Evolutionary conservation across 2,797 vertebrate genomes (phyloP).

Genomic region (Pipistrellus pygmaeus): DNA sequence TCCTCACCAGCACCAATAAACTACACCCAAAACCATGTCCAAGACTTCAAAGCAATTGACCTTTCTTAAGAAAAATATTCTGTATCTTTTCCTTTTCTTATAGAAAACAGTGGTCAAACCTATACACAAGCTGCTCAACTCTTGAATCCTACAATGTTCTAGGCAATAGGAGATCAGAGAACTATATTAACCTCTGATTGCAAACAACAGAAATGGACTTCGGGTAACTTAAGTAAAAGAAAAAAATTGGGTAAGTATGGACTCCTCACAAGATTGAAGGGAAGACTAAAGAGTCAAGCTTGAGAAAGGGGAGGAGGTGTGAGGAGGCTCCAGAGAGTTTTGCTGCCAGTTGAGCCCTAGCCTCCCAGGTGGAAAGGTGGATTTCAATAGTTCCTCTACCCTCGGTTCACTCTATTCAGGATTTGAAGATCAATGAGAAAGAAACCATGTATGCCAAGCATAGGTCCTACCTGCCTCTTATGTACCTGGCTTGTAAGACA

Average conservation of each 20-base stretch:
- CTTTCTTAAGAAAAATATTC: not conserved
- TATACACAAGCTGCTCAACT: not conserved
- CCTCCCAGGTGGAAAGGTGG: not conserved
- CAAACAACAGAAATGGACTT: conserved; percentile 25
- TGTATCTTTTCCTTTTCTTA: not conserved
- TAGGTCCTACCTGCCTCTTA: not conserved
- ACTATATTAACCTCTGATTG: not conserved
- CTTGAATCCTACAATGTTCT: not conserved
- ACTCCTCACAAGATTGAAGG: not conserved
- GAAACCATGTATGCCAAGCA: not conserved
- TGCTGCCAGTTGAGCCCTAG: not conserved
- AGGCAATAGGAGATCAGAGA: not conserved
- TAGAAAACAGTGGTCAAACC: not conserved
- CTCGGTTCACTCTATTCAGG: not conserved
- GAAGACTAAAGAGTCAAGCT: not conserved
- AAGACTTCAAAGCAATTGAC: not conserved
- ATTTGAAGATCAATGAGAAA: not conserved
- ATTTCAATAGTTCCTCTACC: not conserved
- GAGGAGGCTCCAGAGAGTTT: not conserved
- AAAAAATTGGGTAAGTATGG: not conserved
- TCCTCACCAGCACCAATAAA: not conserved
- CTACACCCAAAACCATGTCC: not conserved
- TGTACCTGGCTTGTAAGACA: not conserved
- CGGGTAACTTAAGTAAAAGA: not conserved
- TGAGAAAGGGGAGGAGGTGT: not conserved